Percentiles rank a stretch among this genome's conserved stretches.
Conservation (phyloP, 2,888 invertebrate species). For the Lymantria dispar region DNA sequence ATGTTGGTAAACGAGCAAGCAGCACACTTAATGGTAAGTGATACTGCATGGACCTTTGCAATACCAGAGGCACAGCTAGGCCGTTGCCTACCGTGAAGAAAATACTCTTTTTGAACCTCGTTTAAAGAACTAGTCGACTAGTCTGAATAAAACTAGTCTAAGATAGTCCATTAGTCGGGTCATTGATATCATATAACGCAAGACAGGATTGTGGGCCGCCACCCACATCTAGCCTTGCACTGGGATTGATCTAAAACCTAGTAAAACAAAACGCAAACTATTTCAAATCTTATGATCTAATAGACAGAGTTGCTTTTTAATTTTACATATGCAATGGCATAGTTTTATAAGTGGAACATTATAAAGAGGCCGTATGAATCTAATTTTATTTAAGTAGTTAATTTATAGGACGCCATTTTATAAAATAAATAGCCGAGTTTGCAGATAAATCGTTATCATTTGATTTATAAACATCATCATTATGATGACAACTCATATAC, state of each 20-base stretch:
- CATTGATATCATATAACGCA: constrained; percentile 8
- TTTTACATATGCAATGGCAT: not conserved
- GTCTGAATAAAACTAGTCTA: too few species aligned
- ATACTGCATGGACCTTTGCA: too few species aligned
- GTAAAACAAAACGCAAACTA: not conserved
- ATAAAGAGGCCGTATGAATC: constrained; percentile 21
- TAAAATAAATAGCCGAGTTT: too few species aligned
- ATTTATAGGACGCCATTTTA: constrained; percentile 3
- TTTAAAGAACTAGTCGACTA: too few species aligned
- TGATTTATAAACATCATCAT: too few species aligned
- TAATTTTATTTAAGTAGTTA: constrained; percentile 22
- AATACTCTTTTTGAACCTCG: too few species aligned
- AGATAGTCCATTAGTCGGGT: constrained; percentile 4
- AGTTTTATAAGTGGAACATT: not conserved
- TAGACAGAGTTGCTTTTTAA: not conserved
- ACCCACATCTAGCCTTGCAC: constrained; percentile 28
- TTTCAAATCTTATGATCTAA: not conserved
- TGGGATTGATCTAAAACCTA: constrained; percentile 5
- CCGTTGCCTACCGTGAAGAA: too few species aligned
- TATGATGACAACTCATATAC: too few species aligned
- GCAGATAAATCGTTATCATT: too few species aligned
- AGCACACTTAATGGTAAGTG: too few species aligned
- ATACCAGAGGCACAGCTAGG: too few species aligned
- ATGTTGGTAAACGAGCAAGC: too few species aligned
- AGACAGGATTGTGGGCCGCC: constrained; percentile 19